Conservation (phyloP, 2,888 invertebrate genomes). For the Halictus quadricinctus region DNA sequence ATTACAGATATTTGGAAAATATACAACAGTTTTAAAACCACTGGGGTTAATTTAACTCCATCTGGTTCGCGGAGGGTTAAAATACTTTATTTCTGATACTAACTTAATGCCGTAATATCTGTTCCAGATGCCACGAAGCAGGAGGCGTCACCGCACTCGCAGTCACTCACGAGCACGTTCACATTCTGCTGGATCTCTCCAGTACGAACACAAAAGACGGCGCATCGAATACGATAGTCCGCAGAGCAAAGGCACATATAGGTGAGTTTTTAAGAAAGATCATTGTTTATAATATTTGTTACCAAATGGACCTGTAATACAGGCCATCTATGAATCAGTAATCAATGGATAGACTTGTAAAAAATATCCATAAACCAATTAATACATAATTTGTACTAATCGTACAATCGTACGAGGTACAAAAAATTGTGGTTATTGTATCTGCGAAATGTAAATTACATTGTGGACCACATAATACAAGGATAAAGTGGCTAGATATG, state of each 20-base stretch:
- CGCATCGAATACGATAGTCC: constrained; percentile 87
- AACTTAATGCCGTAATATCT: constrained; percentile 49
- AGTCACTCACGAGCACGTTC: constrained; percentile 84
- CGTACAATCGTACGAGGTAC: not conserved
- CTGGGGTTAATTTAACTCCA: constrained; percentile 5
- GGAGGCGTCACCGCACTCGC: constrained; percentile 90
- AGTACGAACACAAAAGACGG: constrained; percentile 88
- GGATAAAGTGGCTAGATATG: not conserved
- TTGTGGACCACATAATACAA: not conserved
- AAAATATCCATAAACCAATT: not conserved
- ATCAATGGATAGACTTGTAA: not conserved
- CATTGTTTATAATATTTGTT: not conserved
- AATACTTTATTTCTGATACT: not conserved
- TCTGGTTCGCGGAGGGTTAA: not conserved
- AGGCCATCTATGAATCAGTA: not conserved
- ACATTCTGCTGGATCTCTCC: constrained; percentile 82
- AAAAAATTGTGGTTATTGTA: constrained; percentile 5
- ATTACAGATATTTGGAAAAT: not conserved
- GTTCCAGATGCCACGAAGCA: constrained; percentile 91
- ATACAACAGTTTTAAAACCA: not conserved
- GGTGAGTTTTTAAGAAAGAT: constrained; percentile 83
- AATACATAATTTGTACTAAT: not conserved
- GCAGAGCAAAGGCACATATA: constrained; percentile 85
- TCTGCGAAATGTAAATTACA: not conserved
- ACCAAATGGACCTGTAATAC: constrained; percentile 24